A percentile compares a stretch with the other conserved stretches of the same genome.
Evolutionary conservation across 2,797 vertebrate genomes (phyloP).

Genomic region (Rhinogobio ventralis): DNA sequence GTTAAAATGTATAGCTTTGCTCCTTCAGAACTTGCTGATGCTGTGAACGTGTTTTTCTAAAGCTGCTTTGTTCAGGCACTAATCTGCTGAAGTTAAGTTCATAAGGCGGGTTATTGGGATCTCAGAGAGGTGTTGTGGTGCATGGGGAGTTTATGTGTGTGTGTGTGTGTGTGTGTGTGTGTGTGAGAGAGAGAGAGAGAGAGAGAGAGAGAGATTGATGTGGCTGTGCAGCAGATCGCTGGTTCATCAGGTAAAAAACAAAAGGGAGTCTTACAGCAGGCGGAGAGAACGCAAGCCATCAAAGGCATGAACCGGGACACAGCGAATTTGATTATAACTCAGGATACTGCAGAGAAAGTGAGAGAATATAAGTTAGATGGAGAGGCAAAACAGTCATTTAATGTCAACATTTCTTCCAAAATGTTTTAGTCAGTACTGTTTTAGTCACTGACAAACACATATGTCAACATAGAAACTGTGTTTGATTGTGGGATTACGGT

Average conservation of each 20-base stretch:
- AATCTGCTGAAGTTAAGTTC: conserved; percentile 43
- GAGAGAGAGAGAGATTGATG: conserved; percentile 28
- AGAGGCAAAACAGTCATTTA: neutral
- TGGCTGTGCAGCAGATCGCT: neutral
- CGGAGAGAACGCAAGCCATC: conserved; percentile 90
- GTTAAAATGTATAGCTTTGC: conserved; percentile 30
- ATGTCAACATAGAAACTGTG: conserved; percentile 4
- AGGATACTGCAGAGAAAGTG: conserved; percentile 85
- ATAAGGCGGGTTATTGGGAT: conserved; percentile 43
- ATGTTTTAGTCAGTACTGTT: neutral
- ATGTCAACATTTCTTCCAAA: neutral
- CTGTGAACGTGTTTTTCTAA: conserved; percentile 28
- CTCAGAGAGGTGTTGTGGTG: conserved; percentile 35
- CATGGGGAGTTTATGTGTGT: conserved; percentile 19
- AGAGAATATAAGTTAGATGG: conserved; percentile 44
- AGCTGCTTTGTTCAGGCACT: conserved; percentile 46
- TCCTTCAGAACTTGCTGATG: conserved; percentile 37
- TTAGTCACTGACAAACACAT: conserved; percentile 17
- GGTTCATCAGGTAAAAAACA: conserved; percentile 63
- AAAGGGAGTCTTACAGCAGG: conserved; percentile 88
- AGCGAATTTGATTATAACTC: conserved; percentile 97
- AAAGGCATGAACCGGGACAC: conserved; percentile 92
- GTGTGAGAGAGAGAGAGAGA: conserved; percentile 20
- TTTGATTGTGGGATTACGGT: conserved; percentile 12
- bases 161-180: conserved; percentile 19